Evolutionary conservation across 2,888 invertebrate genomes (phyloP).

Genomic region (Lumbricus terrestris): DNA sequence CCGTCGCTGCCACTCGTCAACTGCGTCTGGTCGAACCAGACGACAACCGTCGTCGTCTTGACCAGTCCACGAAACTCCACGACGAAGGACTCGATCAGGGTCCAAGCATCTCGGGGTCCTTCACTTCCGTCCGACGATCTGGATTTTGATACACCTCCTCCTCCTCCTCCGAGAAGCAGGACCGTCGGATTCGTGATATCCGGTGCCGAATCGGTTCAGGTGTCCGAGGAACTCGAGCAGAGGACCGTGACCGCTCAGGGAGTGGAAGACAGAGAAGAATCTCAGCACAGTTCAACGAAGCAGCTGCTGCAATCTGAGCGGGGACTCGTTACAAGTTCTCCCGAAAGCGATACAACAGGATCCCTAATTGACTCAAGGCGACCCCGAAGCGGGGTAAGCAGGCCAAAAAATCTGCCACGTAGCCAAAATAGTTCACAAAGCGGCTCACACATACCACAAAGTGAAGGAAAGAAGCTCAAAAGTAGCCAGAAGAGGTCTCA

Average conservation of each 20-base stretch:
- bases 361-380: neutral
- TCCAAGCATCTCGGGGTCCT: neutral
- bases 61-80: neutral
- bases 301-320: neutral
- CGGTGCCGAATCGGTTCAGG: neutral
- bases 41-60: neutral
- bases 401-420: neutral
- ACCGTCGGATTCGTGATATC: neutral
- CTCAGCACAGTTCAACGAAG: neutral
- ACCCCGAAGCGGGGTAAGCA: neutral
- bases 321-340: neutral
- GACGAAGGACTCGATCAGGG: neutral
- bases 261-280: neutral
- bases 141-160: no score
- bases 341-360: neutral
- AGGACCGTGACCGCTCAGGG: neutral
- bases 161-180: neutral
- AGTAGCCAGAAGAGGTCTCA: neutral
- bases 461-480: neutral
- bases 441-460: neutral
- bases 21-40: constrained; percentile 3
- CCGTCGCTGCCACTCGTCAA: neutral
- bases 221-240: neutral
- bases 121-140: neutral
- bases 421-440: neutral